phyloP scores from a whole-genome alignment of 2,113 vertebrate genomes.

The Erpornis zantholeuca region DNA sequence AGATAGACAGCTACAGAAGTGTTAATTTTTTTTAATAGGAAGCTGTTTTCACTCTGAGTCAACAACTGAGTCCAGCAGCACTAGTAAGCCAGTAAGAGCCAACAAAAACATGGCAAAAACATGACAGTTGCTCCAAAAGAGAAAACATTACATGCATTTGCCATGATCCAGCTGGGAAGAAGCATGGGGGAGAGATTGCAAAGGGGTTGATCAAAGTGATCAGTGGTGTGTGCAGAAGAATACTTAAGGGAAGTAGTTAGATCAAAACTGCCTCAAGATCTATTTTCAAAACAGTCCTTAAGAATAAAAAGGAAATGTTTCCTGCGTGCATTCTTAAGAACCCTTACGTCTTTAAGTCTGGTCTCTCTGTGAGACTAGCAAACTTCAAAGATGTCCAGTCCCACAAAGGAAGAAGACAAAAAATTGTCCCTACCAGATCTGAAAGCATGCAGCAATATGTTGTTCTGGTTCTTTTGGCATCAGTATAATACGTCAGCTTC shows the following conservation, averaged over 20 bases:
- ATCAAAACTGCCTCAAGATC: slow-evolving; percentile 8
- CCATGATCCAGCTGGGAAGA: not conserved
- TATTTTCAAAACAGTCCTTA: not conserved
- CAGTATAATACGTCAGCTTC: not conserved
- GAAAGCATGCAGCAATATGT: not conserved
- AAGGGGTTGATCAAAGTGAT: slow-evolving; percentile 5
- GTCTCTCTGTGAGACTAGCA: not conserved
- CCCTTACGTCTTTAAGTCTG: not conserved
- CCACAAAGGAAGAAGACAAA: not conserved
- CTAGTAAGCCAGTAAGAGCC: not conserved
- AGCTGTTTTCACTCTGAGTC: not conserved
- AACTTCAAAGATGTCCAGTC: not conserved
- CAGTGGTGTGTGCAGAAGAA: not conserved
- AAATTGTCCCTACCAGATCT: not conserved
- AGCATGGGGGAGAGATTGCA: not conserved
- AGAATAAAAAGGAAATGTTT: slow-evolving; percentile 40
- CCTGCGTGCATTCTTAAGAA: not conserved
- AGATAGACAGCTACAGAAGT: not conserved
- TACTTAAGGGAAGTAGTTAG: not conserved
- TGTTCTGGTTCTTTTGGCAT: not conserved
- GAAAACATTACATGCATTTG: not conserved
- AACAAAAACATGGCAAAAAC: slow-evolving; percentile 9
- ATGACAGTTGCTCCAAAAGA: not conserved
- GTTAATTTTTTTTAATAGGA: slow-evolving; percentile 9
- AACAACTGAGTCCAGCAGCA: not conserved